Evolutionary conservation across 2,888 invertebrate genomes (phyloP).

Genomic region (Drosophila pseudotakahashii): DNA sequence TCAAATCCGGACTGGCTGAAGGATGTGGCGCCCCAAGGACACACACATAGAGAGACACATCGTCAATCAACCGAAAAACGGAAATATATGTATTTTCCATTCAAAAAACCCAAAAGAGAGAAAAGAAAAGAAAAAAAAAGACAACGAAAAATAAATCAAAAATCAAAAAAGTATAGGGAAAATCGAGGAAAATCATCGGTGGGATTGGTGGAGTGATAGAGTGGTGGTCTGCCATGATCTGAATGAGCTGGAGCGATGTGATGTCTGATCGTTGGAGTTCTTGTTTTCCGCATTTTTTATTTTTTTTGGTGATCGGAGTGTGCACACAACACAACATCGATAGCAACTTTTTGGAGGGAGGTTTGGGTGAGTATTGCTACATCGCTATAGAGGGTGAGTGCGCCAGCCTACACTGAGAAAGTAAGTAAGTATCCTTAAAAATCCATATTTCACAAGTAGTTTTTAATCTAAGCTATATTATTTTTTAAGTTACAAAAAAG

Average conservation of each 20-base stretch:
- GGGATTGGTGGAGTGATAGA: slow-evolving; percentile 24
- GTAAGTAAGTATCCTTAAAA: no score
- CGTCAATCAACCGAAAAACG: slow-evolving; percentile 59
- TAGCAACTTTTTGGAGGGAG: slow-evolving; percentile 26
- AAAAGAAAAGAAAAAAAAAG: slow-evolving; percentile 48
- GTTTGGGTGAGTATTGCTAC: slow-evolving; percentile 27
- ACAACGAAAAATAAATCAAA: slow-evolving; percentile 47
- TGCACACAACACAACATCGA: slow-evolving; percentile 50
- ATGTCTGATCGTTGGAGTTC: slow-evolving; percentile 34
- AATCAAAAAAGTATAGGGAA: slow-evolving; percentile 34
- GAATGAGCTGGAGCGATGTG: slow-evolving; percentile 45
- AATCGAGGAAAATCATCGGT: slow-evolving; percentile 28
- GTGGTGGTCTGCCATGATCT: slow-evolving; percentile 39
- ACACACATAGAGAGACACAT: slow-evolving; percentile 30
- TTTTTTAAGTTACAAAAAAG: no score
- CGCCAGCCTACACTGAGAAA: neutral
- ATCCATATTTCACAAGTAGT: no score
- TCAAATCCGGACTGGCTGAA: slow-evolving; percentile 74
- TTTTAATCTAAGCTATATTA: no score
- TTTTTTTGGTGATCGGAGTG: slow-evolving; percentile 26
- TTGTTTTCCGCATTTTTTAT: slow-evolving; percentile 6
- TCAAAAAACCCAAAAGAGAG: slow-evolving; percentile 25
- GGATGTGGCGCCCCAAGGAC: slow-evolving; percentile 50
- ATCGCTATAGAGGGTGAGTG: slow-evolving; percentile 35
- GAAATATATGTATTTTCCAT: slow-evolving; percentile 43